phyloP scores from a whole-genome alignment of 2,113 vertebrate species.

The Haplochromis burtoni region DNA sequence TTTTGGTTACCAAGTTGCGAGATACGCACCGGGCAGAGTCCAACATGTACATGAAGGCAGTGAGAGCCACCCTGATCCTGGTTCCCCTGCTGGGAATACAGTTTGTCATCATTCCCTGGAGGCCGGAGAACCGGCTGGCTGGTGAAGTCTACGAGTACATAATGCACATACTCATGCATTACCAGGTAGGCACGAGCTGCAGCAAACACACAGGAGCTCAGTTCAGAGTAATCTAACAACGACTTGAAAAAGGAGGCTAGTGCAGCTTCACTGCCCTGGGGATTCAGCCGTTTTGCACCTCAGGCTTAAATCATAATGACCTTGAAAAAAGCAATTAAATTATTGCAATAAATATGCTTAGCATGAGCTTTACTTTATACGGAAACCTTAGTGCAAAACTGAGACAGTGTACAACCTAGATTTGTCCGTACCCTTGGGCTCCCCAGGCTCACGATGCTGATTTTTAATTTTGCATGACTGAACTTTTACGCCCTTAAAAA shows the following conservation, averaged over 20 bases:
- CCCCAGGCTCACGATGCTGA: background rate
- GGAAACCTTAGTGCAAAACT: background rate
- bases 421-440: background rate
- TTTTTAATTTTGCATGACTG: background rate
- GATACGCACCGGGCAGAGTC: constrained; percentile 87
- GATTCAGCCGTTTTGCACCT: background rate
- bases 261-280: background rate
- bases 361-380: background rate
- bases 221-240: background rate
- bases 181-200: constrained; percentile 78
- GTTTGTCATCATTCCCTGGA: constrained; percentile 95
- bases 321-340: background rate
- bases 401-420: background rate
- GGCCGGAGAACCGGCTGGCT: constrained; percentile 85
- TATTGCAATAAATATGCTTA: background rate
- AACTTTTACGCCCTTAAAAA: background rate
- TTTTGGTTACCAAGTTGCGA: constrained; percentile 89
- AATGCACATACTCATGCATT: constrained; percentile 96
- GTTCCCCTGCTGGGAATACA: constrained; percentile 94
- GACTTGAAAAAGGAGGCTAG: background rate
- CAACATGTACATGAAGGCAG: constrained; percentile 98
- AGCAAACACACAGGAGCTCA: background rate
- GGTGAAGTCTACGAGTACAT: constrained; percentile 93
- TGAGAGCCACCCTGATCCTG: constrained; percentile 90
- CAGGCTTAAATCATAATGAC: background rate